Conservation (phyloP, 2,797 vertebrate genomes). For the Thunnus albacares region DNA sequence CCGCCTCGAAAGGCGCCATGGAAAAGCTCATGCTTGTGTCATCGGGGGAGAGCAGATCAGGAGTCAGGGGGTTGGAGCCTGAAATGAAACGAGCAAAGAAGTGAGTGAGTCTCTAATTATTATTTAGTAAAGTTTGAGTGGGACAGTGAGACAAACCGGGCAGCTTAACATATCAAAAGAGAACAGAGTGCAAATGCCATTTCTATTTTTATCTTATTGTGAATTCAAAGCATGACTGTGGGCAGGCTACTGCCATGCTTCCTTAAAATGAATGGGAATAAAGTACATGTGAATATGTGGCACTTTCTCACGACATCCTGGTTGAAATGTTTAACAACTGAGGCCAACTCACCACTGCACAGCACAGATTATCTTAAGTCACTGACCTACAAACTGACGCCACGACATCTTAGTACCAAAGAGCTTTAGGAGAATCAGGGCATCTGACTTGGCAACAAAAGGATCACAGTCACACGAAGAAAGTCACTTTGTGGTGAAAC, state of each 20-base stretch:
- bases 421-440: conserved; percentile 54
- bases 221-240: background rate
- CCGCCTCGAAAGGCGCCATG: conserved; percentile 92
- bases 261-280: background rate
- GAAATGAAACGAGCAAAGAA: conserved; percentile 23
- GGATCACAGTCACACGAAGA: conserved; percentile 33
- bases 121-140: background rate
- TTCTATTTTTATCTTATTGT: conserved; percentile 14
- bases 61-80: conserved; percentile 90
- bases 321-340: conserved; percentile 4
- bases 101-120: background rate
- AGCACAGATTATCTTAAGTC: conserved; percentile 46
- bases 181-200: background rate
- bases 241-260: background rate
- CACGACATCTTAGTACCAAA: conserved; percentile 52
- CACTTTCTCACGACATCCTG: background rate
- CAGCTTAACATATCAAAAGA: background rate
- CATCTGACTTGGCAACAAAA: conserved; percentile 55
- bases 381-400: conserved; percentile 69
- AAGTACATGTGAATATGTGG: background rate
- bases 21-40: conserved; percentile 96
- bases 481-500: conserved; percentile 1
- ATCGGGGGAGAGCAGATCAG: conserved; percentile 94
- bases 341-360: conserved; percentile 5
- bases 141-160: background rate